Conservation (phyloP, 2,113 vertebrate species). For the Carassius gibelio region DNA sequence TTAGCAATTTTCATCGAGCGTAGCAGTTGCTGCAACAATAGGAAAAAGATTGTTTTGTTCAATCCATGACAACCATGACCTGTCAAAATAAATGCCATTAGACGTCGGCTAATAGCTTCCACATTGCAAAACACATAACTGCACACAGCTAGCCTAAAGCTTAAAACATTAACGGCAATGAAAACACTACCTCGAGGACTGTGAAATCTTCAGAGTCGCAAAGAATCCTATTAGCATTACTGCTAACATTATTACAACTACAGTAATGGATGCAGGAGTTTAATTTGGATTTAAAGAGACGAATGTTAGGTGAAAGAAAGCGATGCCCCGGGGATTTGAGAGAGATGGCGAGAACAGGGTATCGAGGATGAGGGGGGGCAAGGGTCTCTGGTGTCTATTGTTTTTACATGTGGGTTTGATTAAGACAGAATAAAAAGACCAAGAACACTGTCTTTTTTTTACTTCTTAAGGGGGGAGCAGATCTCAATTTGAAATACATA, state of each 20-base stretch:
- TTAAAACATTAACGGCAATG: conserved; percentile 27
- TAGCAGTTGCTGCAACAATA: conserved; percentile 19
- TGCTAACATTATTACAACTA: conserved; percentile 15
- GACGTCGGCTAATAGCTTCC: conserved; percentile 48
- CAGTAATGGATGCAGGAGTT: conserved; percentile 6
- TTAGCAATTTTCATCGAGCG: conserved; percentile 30
- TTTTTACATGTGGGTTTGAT: conserved; percentile 59
- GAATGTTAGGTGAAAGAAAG: conserved; percentile 24
- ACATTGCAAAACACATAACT: conserved; percentile 32
- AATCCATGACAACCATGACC: conserved; percentile 32
- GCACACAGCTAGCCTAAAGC: neutral
- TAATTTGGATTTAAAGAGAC: conserved; percentile 25
- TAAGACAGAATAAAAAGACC: conserved; percentile 44
- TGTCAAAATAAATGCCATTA: conserved; percentile 41
- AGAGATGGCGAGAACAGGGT: conserved; percentile 20
- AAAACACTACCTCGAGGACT: neutral
- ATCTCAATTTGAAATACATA: conserved; percentile 46
- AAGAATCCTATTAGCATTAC: conserved; percentile 8
- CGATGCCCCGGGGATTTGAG: neutral
- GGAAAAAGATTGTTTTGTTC: neutral
- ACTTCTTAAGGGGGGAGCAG: conserved; percentile 29
- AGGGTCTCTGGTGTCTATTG: conserved; percentile 49
- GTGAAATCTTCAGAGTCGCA: neutral
- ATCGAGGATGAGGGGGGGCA: neutral
- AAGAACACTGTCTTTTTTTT: conserved; percentile 18